A percentile compares a stretch with the other conserved stretches of the same genome.
Evolutionary conservation across 2,888 invertebrate species (phyloP).

Genomic region (Lithophane socia): DNA sequence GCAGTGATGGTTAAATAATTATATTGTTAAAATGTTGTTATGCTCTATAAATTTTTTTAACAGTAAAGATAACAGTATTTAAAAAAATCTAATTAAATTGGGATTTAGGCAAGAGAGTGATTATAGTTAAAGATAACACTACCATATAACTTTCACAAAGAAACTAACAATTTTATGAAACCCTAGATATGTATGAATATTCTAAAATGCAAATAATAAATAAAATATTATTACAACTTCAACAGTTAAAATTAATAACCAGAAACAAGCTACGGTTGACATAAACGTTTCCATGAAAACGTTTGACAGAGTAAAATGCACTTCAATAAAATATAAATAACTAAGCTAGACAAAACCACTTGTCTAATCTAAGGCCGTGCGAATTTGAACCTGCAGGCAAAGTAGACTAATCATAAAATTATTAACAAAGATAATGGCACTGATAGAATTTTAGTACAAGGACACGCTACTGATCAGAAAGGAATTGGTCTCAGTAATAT

Average conservation of each 20-base stretch:
- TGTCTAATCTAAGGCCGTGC: slow-evolving; percentile 31
- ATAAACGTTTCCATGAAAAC: neutral
- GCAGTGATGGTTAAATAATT: neutral
- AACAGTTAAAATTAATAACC: neutral
- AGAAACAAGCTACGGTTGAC: neutral
- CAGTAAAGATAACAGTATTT: neutral
- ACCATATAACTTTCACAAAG: neutral
- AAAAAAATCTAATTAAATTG: no score
- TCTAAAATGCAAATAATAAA: neutral
- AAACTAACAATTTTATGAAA: no score
- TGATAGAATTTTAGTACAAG: slow-evolving; percentile 56
- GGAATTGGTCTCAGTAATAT: slow-evolving; percentile 28
- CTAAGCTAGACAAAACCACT: neutral
- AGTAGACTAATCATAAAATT: slow-evolving; percentile 50
- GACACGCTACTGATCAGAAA: slow-evolving; percentile 46
- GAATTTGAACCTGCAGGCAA: slow-evolving; percentile 51
- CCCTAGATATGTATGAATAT: neutral
- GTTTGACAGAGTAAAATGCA: neutral
- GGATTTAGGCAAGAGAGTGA: no score
- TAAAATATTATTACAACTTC: neutral
- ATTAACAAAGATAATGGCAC: slow-evolving; percentile 47
- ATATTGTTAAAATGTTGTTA: neutral
- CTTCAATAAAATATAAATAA: slow-evolving; percentile 20
- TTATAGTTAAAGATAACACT: neutral
- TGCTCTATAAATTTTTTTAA: neutral